phyloP scores from a whole-genome alignment of 2,888 invertebrate species.

The Drosophila algonquin region DNA sequence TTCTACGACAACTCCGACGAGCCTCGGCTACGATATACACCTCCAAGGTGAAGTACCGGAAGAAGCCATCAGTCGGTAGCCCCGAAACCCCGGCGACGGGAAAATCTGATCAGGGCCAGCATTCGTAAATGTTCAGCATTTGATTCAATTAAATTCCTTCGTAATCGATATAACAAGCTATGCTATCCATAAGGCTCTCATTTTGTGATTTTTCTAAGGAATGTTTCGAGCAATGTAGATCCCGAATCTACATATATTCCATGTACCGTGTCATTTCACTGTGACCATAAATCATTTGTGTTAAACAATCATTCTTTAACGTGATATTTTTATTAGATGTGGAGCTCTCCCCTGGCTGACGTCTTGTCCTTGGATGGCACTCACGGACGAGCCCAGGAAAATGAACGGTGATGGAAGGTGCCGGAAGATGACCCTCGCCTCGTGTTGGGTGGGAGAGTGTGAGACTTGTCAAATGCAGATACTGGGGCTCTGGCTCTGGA shows the following conservation, averaged over 20 bases:
- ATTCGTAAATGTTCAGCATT: neutral
- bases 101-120: neutral
- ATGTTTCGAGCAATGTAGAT: neutral
- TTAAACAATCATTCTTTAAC: neutral
- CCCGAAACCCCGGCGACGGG: neutral
- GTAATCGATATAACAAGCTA: too few species aligned
- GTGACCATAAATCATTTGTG: constrained; percentile 18
- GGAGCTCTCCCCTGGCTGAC: constrained; percentile 19
- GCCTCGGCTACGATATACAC: constrained; percentile 93
- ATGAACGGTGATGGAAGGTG: constrained; percentile 24
- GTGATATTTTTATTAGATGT: constrained; percentile 20
- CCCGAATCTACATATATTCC: neutral
- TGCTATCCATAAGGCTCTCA: too few species aligned
- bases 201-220: neutral
- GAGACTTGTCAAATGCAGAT: constrained; percentile 29
- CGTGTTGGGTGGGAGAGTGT: neutral
- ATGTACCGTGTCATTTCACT: neutral
- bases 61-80: constrained; percentile 9
- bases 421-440: constrained; percentile 12
- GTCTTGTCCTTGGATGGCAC: constrained; percentile 14
- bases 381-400: neutral
- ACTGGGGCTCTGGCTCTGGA: neutral
- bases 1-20: constrained; percentile 92
- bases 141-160: neutral
- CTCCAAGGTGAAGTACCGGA: constrained; percentile 89